Base-by-base conservation (phyloP, 2,888 invertebrate genomes). In the Chrysopilus asiliformis region DNA sequence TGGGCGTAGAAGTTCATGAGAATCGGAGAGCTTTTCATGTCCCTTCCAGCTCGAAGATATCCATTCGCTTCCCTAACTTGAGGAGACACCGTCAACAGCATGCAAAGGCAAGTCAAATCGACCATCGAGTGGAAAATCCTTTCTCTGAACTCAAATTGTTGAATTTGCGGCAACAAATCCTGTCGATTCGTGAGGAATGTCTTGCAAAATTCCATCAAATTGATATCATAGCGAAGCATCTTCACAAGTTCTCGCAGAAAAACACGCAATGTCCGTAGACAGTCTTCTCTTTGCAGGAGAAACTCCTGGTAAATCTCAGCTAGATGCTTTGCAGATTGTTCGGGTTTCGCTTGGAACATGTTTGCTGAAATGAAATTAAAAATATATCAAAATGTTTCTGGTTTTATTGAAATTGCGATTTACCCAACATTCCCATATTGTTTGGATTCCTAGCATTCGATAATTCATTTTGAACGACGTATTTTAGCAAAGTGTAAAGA, bases 381-480 rank as follows among this genome's bases (percentile, higher is more conserved):
- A 7, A 22, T 10, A 22, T n/a, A n/a, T n/a, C n/a, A n/a, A n/a
- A n/a, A n/a, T n/a, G n/a, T n/a, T n/a, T n/a, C n/a, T n/a, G n/a
- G n/a, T n/a, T n/a, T n/a, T n/a, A n/a, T n/a, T n/a, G n/a, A n/a
- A 27, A 27, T 9, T 12, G 13, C 12, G 3, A 45, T 51, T 50
- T 40, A 60, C 60, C 60, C 12, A 95, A 70, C 60, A 94, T 81
- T 9, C 86, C 77, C 80, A 94, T 85, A 64, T 95, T 95, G 67
- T 93, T 94, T 0, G 90, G 86, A 65, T 93, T 91, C 40, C 94
- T 74, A 18, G 82, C 79, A 53, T 83, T 82, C 0, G 93, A 90
- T 46, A 95, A 66, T 67, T 95, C 95, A 64, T 95, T 95, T 68
- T 89, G 91, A 39, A 95, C 82, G 0, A 90, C 89, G 55, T 87